These are phyloP conservation scores for Oceanodroma tethys DNA, from an alignment of 2,113 vertebrate species.

Conservation along the genomic window DNA sequence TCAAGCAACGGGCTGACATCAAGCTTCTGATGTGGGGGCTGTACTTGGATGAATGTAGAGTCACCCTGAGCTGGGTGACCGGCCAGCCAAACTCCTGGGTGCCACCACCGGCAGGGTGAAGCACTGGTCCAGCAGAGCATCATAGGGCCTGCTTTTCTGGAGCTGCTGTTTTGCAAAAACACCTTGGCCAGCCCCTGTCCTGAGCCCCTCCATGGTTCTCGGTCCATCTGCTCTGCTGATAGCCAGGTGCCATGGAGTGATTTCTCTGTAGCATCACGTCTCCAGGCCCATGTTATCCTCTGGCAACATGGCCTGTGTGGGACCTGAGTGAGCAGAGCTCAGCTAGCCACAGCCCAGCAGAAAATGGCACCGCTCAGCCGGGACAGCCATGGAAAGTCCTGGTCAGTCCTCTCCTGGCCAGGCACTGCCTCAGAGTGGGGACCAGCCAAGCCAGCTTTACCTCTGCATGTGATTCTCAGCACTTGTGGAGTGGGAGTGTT, in stretches of 20 bases:
- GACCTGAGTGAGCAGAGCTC: neutral
- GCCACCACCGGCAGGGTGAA: neutral
- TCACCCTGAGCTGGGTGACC: neutral
- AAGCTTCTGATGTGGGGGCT: neutral
- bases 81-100: neutral
- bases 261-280: neutral
- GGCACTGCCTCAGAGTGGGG: rapidly evolving
- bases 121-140: neutral
- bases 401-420: neutral
- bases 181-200: neutral
- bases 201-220: neutral
- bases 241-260: neutral
- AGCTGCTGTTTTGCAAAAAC: neutral
- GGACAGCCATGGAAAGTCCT: neutral
- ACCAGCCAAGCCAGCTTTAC: neutral
- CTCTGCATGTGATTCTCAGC: neutral
- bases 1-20: neutral
- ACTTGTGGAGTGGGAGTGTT: neutral
- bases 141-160: neutral
- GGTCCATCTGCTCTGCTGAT: neutral
- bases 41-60: neutral
- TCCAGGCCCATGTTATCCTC: neutral
- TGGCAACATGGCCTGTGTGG: neutral
- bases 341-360: neutral
- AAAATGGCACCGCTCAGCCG: neutral